Evolutionary conservation across 2,797 vertebrate genomes (phyloP), one percentile per base, ranked within the genome.

Genomic region (Xiphorhynchus erythropygius): DNA sequence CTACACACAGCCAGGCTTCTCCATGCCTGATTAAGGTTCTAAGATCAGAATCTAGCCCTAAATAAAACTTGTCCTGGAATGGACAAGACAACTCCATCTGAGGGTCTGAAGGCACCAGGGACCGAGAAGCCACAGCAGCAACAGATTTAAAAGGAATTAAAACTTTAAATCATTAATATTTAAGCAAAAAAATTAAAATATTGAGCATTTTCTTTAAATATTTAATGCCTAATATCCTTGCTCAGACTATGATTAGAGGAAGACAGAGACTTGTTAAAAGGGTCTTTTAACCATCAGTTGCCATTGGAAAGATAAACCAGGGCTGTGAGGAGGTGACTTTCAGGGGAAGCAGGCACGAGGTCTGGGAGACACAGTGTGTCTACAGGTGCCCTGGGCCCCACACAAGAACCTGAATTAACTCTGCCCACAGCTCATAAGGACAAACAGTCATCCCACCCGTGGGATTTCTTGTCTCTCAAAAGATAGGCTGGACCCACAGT

Each of bases 171-270:
- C 4, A 1, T 93, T 88, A 96, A 96, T 93, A 93, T 94, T 97
- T 93, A 86, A 95, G 70, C 24, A 67, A 94, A 92, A 92, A 71
- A 57, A 39, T 63, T 81, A 80, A 94, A 94, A 96, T 87, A 94
- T 57, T 78, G 76, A 97, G 79, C 0, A 5, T 10, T 90, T 56
- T 18, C 46, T 76, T 94, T 93, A 93, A 97, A 96, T 96, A 95
- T 96, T 97, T 96, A 89, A 95, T 64, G 53, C 35, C 79, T 59
- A 67, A 87, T 77, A 83, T 79, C 64, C 73, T 93, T 60, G 49
- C 71, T 95, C 35, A 46, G 92, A 84, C 44, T 60, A 55, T 6
- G 64, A 87, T 63, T 82, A 86, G 13, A 81, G 75, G 46, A 85
- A 75, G 73, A 79, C 4, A 23, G 62, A 93, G 63, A 52, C 85